Percentiles rank a stretch among this genome's conserved stretches.
Evolutionary conservation across 2,797 vertebrate genomes (phyloP).

Genomic region (Meda fulgida): DNA sequence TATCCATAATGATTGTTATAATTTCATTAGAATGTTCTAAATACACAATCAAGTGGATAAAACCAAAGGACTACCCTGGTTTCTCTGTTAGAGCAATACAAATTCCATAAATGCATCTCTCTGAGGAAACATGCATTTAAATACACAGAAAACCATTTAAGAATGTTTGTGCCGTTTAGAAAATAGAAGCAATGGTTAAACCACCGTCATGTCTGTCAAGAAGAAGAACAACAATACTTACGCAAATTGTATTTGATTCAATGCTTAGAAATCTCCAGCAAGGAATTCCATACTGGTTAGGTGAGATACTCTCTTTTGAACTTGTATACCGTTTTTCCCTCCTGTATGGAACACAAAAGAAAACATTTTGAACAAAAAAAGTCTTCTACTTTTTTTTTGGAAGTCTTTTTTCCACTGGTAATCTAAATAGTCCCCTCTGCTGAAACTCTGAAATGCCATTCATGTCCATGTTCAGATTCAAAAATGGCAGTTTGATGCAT

Average conservation of each 20-base stretch:
- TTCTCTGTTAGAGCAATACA: background rate
- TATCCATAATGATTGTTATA: background rate
- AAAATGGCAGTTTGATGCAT: background rate
- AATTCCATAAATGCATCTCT: slow-evolving; percentile 13
- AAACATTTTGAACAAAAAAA: too few species aligned
- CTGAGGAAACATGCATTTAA: slow-evolving; percentile 2
- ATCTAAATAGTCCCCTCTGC: too few species aligned
- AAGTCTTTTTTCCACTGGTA: too few species aligned
- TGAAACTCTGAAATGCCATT: background rate
- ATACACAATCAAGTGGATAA: background rate
- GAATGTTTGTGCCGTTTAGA: background rate
- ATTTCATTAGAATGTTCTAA: background rate
- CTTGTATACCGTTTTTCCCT: background rate
- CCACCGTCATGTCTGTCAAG: slow-evolving; percentile 13
- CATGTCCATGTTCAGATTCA: background rate
- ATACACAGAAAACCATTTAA: background rate
- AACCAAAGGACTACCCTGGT: background rate
- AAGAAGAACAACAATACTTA: slow-evolving; percentile 16
- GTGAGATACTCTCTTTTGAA: background rate
- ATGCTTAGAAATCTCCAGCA: background rate
- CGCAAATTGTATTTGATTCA: background rate
- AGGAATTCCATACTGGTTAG: background rate
- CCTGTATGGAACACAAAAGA: too few species aligned
- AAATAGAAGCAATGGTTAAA: slow-evolving; percentile 16
- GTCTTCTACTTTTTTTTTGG: too few species aligned